These are phyloP conservation scores for Lasioglossum zephyrum DNA, from an alignment of 2,888 invertebrate species.

Conservation along the genomic window DNA sequence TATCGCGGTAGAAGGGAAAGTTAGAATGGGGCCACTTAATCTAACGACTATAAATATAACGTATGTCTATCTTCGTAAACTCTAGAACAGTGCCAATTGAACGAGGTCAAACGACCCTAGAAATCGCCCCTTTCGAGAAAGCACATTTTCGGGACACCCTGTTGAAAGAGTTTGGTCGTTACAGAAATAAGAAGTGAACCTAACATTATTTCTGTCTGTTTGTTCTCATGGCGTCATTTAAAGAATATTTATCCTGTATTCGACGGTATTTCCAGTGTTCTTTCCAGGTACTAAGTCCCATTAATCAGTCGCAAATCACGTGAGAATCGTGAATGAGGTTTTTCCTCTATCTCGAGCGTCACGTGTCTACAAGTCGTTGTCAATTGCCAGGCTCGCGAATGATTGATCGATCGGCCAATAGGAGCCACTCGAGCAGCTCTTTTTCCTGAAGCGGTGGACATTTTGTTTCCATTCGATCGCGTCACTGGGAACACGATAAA, in stretches of 20 bases:
- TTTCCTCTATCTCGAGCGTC: slow-evolving; percentile 22
- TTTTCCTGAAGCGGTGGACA: slow-evolving; percentile 24
- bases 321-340: not conserved
- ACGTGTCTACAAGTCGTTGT: slow-evolving; percentile 17
- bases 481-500: slow-evolving; percentile 47
- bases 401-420: slow-evolving; percentile 34
- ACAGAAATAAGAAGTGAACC: too few relatives aligned
- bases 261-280: not conserved
- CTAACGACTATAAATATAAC: too few relatives aligned
- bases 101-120: too few relatives aligned
- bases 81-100: too few relatives aligned
- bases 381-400: slow-evolving; percentile 18
- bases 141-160: too few relatives aligned
- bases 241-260: not conserved
- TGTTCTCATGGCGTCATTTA: too few relatives aligned
- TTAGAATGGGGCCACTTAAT: too few relatives aligned
- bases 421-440: not conserved
- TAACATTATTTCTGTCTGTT: too few relatives aligned
- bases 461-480: slow-evolving; percentile 42
- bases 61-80: too few relatives aligned
- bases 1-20: too few relatives aligned
- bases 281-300: not conserved
- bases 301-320: not conserved
- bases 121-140: too few relatives aligned
- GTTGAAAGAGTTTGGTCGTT: too few relatives aligned